A percentile compares a stretch with the other conserved stretches of the same genome.
Conservation (phyloP, 2,888 invertebrate species). For the Chaitophorus viminalis region DNA sequence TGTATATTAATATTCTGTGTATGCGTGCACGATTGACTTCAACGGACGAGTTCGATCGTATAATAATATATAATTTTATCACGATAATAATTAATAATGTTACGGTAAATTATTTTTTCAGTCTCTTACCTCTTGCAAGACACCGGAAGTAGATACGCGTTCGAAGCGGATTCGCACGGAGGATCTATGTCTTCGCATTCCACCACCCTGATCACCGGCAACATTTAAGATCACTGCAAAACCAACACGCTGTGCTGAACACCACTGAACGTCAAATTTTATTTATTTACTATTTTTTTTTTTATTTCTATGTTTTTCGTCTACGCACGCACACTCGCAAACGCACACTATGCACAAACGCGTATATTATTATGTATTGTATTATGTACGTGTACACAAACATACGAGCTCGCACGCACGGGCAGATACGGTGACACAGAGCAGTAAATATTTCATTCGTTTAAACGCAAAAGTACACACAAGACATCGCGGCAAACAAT, state of each 20-base stretch:
- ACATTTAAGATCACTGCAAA: constrained; percentile 58
- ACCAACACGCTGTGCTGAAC: constrained; percentile 31
- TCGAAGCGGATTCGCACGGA: constrained; percentile 46
- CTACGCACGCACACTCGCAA: background rate
- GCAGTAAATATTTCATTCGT: background rate
- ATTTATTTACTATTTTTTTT: too few relatives aligned
- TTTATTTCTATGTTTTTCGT: background rate
- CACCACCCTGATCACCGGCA: constrained; percentile 61
- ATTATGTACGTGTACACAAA: too few relatives aligned
- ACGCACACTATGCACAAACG: background rate
- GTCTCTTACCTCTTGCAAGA: constrained; percentile 55
- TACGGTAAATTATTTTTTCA: background rate
- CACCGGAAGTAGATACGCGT: constrained; percentile 45
- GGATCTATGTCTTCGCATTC: constrained; percentile 58
- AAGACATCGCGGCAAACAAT: constrained; percentile 28
- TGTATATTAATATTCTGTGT: too few relatives aligned
- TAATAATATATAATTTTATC: background rate
- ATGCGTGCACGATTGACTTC: background rate
- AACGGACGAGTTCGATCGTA: background rate
- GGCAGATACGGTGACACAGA: too few relatives aligned
- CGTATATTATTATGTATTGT: too few relatives aligned
- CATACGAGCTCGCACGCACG: too few relatives aligned
- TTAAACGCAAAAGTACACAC: constrained; percentile 2
- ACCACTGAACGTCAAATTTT: background rate
- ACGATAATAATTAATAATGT: background rate